Conservation (phyloP, 2,113 vertebrate genomes). For the Psittacara wagleri region DNA sequence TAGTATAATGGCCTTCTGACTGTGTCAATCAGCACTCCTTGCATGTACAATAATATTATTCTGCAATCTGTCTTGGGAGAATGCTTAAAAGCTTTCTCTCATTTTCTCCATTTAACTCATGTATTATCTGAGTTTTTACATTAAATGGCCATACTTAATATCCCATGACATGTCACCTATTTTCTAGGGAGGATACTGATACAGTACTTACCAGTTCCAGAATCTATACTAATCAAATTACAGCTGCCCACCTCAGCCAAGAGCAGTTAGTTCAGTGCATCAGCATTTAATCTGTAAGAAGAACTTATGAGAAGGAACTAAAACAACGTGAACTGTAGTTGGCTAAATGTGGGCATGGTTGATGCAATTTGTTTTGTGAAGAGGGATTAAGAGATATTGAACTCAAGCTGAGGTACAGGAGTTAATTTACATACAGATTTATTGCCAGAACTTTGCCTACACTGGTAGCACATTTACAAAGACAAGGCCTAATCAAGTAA, state of each 20-base stretch:
- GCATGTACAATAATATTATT: slow-evolving; percentile 77
- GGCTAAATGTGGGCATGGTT: slow-evolving; percentile 65
- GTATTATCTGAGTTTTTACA: slow-evolving; percentile 86
- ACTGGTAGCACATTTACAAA: neutral
- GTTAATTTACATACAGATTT: slow-evolving; percentile 60
- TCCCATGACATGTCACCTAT: slow-evolving; percentile 79
- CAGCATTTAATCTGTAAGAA: slow-evolving; percentile 83
- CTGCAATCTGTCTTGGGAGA: slow-evolving; percentile 78
- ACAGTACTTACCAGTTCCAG: slow-evolving; percentile 76
- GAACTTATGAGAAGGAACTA: slow-evolving; percentile 75
- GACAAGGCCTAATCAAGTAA: neutral
- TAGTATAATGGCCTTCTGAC: slow-evolving; percentile 77
- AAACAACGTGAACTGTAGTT: slow-evolving; percentile 76
- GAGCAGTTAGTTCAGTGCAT: slow-evolving; percentile 68
- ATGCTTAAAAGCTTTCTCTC: slow-evolving; percentile 85
- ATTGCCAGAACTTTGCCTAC: neutral
- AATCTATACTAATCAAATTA: slow-evolving; percentile 81
- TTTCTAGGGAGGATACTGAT: slow-evolving; percentile 77
- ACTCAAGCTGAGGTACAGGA: slow-evolving; percentile 66
- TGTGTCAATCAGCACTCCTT: slow-evolving; percentile 68
- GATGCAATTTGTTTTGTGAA: slow-evolving; percentile 79
- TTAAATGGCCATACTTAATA: slow-evolving; percentile 85
- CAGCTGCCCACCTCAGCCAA: slow-evolving; percentile 57
- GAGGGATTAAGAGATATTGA: slow-evolving; percentile 75
- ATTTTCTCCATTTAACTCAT: slow-evolving; percentile 83